Evolutionary conservation across 2,797 vertebrate species (phyloP).

Genomic region (Sebastes alutus): DNA sequence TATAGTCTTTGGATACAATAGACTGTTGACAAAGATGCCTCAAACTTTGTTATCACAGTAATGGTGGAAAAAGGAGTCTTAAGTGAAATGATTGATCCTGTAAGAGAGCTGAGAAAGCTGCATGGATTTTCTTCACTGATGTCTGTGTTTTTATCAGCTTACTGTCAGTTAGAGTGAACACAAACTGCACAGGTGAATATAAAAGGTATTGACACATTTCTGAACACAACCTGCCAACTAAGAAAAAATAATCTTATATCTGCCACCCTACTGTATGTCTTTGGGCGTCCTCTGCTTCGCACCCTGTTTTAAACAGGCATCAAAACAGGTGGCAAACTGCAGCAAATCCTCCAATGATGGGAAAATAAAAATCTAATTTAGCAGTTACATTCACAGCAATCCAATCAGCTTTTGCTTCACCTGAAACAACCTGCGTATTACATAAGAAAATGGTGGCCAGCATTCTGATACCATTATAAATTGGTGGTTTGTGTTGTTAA

Average conservation of each 20-base stretch:
- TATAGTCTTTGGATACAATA: neutral
- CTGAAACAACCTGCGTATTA: neutral
- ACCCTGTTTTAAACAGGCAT: neutral
- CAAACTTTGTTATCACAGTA: no score
- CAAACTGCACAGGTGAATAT: neutral
- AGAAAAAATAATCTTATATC: neutral
- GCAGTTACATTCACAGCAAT: neutral
- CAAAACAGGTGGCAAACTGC: conserved; percentile 12
- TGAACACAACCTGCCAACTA: neutral
- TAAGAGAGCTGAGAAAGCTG: neutral
- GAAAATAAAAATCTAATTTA: neutral
- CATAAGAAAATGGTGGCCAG: neutral
- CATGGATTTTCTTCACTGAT: neutral
- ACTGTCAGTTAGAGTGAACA: neutral
- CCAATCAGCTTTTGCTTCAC: neutral
- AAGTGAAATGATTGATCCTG: neutral
- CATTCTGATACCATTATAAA: neutral
- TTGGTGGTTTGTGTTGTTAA: neutral
- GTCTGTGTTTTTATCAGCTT: neutral
- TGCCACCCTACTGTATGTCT: neutral
- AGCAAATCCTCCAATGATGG: neutral
- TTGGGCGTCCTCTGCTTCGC: neutral
- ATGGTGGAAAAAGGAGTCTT: neutral
- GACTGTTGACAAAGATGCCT: neutral
- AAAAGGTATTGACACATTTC: neutral